phyloP scores from a whole-genome alignment of 2,113 vertebrate genomes.

The Catagonus wagneri region DNA sequence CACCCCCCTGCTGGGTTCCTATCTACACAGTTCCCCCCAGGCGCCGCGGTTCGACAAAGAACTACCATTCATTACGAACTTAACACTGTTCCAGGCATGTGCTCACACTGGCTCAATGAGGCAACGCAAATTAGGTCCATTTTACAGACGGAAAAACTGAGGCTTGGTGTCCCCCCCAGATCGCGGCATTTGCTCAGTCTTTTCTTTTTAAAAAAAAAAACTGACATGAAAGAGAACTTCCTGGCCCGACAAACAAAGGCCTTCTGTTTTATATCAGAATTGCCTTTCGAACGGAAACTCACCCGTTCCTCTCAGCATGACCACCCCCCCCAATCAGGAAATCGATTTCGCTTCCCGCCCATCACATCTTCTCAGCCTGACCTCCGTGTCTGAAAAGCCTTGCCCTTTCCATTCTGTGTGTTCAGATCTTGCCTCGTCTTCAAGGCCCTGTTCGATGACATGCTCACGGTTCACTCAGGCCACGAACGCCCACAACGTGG shows the following conservation, averaged over 20 bases:
- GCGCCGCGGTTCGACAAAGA: not conserved
- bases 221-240: not conserved
- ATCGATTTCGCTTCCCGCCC: not conserved
- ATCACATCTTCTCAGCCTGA: not conserved
- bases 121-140: rapidly evolving
- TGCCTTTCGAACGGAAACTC: not conserved
- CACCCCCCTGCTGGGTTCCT: not conserved
- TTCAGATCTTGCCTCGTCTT: not conserved
- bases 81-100: too few relatives aligned
- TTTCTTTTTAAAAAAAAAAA: not conserved
- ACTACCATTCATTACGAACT: rapidly evolving
- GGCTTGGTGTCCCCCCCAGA: not conserved
- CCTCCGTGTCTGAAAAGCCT: rapidly evolving
- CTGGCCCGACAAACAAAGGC: not conserved
- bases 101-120: not conserved
- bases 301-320: not conserved
- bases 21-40: not conserved
- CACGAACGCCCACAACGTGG: not conserved
- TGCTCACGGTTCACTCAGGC: not conserved
- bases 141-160: not conserved
- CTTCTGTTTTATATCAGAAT: too few relatives aligned
- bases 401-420: not conserved
- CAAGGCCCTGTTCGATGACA: not conserved
- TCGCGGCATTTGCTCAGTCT: not conserved
- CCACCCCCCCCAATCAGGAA: not conserved